Conservation (phyloP, 2,888 invertebrate species). For the Pelosia muscerda region DNA sequence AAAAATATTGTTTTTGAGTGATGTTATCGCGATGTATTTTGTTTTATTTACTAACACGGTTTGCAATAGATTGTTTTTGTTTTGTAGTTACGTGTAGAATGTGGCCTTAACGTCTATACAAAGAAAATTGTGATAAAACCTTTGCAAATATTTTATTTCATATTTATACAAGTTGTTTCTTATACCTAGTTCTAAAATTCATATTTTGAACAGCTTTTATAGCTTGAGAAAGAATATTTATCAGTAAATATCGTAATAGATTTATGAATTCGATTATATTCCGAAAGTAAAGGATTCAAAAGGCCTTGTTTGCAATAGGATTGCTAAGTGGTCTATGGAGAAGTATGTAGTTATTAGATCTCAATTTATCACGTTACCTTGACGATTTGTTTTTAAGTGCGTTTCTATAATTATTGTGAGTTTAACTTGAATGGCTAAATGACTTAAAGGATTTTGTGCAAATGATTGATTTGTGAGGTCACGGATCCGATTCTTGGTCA, state of each 20-base stretch:
- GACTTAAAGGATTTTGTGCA: too few relatives aligned
- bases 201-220: neutral
- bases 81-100: too few relatives aligned
- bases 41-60: neutral
- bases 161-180: neutral
- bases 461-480: neutral
- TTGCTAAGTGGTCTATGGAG: neutral
- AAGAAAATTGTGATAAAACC: neutral
- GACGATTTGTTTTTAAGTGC: neutral
- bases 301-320: neutral
- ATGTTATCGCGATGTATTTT: neutral
- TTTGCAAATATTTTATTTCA: neutral
- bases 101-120: too few relatives aligned
- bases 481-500: neutral
- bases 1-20: neutral
- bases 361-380: neutral
- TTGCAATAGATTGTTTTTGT: neutral
- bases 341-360: neutral
- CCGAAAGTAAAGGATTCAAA: slow-evolving; percentile 3
- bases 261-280: neutral
- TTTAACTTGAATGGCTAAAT: neutral
- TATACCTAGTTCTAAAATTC: neutral
- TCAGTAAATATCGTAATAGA: neutral
- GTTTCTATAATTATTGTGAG: neutral
- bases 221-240: neutral